These are phyloP conservation scores for Pelobates cultripes DNA, from an alignment of 2,797 vertebrate genomes.

Conservation along the genomic window DNA sequence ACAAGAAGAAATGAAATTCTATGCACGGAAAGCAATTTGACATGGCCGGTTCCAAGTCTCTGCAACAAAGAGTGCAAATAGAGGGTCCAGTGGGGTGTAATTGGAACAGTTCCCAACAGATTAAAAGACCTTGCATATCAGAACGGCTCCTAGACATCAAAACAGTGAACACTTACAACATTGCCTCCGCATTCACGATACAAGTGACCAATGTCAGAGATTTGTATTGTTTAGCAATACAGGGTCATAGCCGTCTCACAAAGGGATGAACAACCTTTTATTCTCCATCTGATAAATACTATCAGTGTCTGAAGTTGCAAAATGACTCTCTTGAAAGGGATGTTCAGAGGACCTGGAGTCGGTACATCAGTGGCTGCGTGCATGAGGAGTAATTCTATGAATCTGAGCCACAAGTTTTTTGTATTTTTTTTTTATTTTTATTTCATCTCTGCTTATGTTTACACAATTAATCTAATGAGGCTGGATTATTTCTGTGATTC, in stretches of 20 bases:
- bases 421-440: too few species aligned
- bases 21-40: not conserved
- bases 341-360: too few species aligned
- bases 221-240: not conserved
- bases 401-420: too few species aligned
- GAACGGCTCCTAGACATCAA: not conserved
- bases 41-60: not conserved
- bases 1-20: not conserved
- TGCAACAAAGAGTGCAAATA: not conserved
- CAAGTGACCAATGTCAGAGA: not conserved
- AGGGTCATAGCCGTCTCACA: not conserved
- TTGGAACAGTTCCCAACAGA: not conserved
- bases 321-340: too few species aligned
- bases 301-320: too few species aligned
- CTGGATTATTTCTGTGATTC: too few species aligned
- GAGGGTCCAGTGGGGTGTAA: not conserved
- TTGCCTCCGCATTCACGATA: not conserved
- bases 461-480: too few species aligned
- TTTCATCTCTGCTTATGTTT: too few species aligned
- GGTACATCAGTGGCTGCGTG: too few species aligned
- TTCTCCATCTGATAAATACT: too few species aligned
- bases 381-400: too few species aligned
- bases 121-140: not conserved
- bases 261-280: not conserved
- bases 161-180: not conserved